Evolutionary conservation across 2,888 invertebrate species (phyloP).

Genomic region (Rugalucina vietnamica): DNA sequence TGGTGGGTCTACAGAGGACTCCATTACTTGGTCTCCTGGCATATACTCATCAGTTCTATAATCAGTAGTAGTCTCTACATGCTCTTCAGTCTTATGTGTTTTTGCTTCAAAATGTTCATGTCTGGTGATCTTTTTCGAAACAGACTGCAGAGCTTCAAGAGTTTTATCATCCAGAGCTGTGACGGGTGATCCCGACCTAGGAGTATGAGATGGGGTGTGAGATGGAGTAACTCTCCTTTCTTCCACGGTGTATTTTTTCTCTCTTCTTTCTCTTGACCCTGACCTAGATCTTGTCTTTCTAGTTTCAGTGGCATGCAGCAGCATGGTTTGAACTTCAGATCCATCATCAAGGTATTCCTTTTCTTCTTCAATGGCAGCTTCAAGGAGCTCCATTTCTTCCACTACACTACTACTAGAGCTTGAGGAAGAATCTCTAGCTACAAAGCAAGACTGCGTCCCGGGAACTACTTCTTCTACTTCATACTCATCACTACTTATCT

Average conservation of each 20-base stretch:
- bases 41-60: conserved; percentile 37
- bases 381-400: conserved; percentile 64
- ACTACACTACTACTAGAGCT: conserved; percentile 55
- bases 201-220: conserved; percentile 45
- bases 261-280: conserved; percentile 62
- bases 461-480: conserved; percentile 78
- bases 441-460: conserved; percentile 77
- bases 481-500: conserved; percentile 66
- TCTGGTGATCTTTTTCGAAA: conserved; percentile 48
- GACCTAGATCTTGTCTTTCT: conserved; percentile 65
- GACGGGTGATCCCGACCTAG: conserved; percentile 55
- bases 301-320: conserved; percentile 63
- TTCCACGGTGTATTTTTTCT: conserved; percentile 30
- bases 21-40: no score
- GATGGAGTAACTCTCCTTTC: conserved; percentile 55
- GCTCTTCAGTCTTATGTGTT: conserved; percentile 47
- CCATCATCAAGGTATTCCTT: conserved; percentile 69
- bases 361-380: conserved; percentile 60
- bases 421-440: conserved; percentile 54
- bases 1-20: no score
- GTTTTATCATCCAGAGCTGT: conserved; percentile 2
- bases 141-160: not conserved
- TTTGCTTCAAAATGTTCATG: conserved; percentile 61
- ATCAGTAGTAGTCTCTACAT: conserved; percentile 56
- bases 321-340: conserved; percentile 59